Evolutionary conservation across 2,113 vertebrate genomes (phyloP), one percentile per base, ranked within the genome.

Genomic region (Pollachius pollachius): DNA sequence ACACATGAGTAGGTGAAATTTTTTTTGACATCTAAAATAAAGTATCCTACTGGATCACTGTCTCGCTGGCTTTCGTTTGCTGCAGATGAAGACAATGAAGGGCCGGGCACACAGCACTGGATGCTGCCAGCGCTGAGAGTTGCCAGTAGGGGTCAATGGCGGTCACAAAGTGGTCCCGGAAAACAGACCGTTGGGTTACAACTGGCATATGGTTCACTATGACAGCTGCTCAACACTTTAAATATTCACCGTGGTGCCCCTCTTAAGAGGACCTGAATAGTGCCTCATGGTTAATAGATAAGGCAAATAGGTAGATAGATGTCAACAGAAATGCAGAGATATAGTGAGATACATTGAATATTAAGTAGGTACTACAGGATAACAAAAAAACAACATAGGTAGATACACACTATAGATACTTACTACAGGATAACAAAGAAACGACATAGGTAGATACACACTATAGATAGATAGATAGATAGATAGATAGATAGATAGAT

Each of bases 101-200:
- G 65, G 61, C 25, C 64, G 37, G n/a, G 4, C n/a, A 25, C 52
- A 15, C 19, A 17, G 59, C 25, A 54, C 23, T 68, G 11, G 15
- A 15, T 2, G 57, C 37, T 76, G 84, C 62, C 78, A 59, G 87
- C 81, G 56, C 80, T 71, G 4, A 12, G 52, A 65, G 63, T 65
- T 65, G 66, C 87, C 85, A 88, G 75, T 69, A 90, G 89, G 83
- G 88, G 90, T 85, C 89, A 84, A 77, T 78, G 81, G 71, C 71
- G 37, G n/a, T 85, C 65, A 74, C 52, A 75, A 70, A 76, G 74
- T 76, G 17, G 11, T 16, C 19, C 7, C 5, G 21, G 37, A 64
- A 34, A 17, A n/a, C 30, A 60, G 8, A 16, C 23, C 41, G 65
- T 21, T 41, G 27, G 16, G 37, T 17, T 15, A 11, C 34, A 37